Percentiles rank a stretch among this genome's conserved stretches.
These are phyloP conservation scores for Anastatus disparis DNA, from an alignment of 1,140 invertebrate species.

Conservation along the genomic window DNA sequence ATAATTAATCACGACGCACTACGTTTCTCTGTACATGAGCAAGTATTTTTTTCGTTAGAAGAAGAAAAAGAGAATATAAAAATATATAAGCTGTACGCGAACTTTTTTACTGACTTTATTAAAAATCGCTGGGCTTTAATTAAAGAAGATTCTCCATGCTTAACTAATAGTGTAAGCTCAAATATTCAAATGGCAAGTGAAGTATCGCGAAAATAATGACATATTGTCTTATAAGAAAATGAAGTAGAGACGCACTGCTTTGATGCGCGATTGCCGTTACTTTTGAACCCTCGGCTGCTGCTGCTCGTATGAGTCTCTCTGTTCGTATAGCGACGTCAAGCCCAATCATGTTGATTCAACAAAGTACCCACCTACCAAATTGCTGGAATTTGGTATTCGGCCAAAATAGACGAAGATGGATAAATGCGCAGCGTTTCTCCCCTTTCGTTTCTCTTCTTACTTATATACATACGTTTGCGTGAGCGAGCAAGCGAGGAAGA, in stretches of 20 bases:
- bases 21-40: not conserved
- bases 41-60: not conserved
- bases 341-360: slow-evolving; percentile 69
- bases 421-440: too few species aligned
- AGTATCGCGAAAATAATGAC: not conserved
- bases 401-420: too few species aligned
- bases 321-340: slow-evolving; percentile 54
- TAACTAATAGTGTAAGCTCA: too few species aligned
- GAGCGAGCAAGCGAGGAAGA: slow-evolving; percentile 44
- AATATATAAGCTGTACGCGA: not conserved
- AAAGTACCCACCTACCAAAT: slow-evolving; percentile 68
- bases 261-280: too few species aligned
- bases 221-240: slow-evolving; percentile 17
- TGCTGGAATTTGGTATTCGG: slow-evolving; percentile 68
- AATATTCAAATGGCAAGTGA: too few species aligned
- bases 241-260: not conserved
- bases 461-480: too few species aligned
- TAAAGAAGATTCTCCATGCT: not conserved
- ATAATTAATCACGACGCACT: slow-evolving; percentile 12
- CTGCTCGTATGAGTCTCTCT: too few species aligned
- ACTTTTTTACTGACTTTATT: not conserved
- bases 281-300: too few species aligned
- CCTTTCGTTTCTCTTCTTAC: too few species aligned
- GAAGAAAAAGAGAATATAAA: not conserved
- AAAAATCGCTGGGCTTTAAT: slow-evolving; percentile 2